Percentiles rank a stretch among this genome's conserved stretches.
phyloP scores from a whole-genome alignment of 2,888 invertebrate genomes.

The Noctuana brunneofusca region DNA sequence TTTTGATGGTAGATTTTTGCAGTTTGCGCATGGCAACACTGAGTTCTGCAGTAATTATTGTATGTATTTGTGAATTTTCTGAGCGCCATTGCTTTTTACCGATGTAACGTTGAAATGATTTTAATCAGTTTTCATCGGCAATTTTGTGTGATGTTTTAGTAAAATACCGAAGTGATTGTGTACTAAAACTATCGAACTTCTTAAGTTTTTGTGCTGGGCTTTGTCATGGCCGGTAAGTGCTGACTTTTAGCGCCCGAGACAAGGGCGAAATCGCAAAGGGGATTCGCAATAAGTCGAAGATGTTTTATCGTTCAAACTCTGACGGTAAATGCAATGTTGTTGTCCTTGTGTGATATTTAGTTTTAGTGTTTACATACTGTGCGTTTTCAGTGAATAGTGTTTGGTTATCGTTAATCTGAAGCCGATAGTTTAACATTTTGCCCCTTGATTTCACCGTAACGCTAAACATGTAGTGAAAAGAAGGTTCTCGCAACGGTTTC shows the following conservation, averaged over 20 bases:
- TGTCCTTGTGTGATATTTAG: conserved; percentile 79
- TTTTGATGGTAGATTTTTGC: conserved; percentile 47
- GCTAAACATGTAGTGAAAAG: conserved; percentile 55
- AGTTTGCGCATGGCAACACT: conserved; percentile 61
- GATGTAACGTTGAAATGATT: conserved; percentile 83
- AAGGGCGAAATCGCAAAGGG: conserved; percentile 83
- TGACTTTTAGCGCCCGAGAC: conserved; percentile 82
- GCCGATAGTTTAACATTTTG: conserved; percentile 73
- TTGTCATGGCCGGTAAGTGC: conserved; percentile 93
- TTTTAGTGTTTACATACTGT: conserved; percentile 75
- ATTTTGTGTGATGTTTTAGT: conserved; percentile 82
- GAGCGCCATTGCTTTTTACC: conserved; percentile 83
- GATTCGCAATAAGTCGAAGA: conserved; percentile 82
- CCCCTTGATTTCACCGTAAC: conserved; percentile 59
- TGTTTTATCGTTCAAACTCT: conserved; percentile 84
- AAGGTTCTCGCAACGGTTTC: conserved; percentile 66
- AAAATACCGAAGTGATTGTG: conserved; percentile 79
- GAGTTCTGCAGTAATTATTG: conserved; percentile 77
- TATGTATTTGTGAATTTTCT: conserved; percentile 80
- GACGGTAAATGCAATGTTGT: conserved; percentile 82
- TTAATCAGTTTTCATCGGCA: conserved; percentile 83
- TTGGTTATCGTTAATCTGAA: conserved; percentile 66
- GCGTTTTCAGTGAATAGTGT: conserved; percentile 71
- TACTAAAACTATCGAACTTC: conserved; percentile 78
- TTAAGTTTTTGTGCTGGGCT: conserved; percentile 82